Percentiles rank a stretch among this genome's conserved stretches.
phyloP scores from a whole-genome alignment of 2,113 vertebrate species.

The Lasiurus borealis region DNA sequence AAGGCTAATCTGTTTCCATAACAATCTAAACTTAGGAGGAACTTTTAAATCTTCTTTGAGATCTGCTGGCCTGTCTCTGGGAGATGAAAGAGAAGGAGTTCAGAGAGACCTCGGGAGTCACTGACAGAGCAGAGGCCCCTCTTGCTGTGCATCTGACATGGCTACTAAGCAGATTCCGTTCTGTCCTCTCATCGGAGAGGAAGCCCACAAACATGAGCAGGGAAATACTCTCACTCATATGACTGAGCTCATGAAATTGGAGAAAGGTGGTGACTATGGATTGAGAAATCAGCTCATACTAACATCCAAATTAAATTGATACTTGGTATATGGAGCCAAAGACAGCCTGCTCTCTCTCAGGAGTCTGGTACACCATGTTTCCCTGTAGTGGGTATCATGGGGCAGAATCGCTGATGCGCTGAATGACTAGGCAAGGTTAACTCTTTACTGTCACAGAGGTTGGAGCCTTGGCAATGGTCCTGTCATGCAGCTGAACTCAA shows the following conservation, averaged over 20 bases:
- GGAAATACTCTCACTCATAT: not conserved
- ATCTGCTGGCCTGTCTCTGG: not conserved
- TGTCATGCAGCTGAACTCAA: not conserved
- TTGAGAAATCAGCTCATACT: not conserved
- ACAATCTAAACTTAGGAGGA: not conserved
- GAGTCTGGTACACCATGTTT: too few species aligned
- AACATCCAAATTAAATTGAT: not conserved
- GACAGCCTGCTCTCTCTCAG: not conserved
- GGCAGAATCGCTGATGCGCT: not conserved
- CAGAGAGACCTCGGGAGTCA: not conserved
- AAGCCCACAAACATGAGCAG: not conserved
- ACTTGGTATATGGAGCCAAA: not conserved
- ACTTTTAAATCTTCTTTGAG: too few species aligned
- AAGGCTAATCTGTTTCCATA: not conserved
- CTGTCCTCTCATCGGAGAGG: not conserved
- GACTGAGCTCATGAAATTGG: not conserved
- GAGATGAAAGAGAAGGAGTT: not conserved
- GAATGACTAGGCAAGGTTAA: not conserved
- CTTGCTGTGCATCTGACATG: not conserved
- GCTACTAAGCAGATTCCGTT: not conserved
- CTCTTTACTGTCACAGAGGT: not conserved
- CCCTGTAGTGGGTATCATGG: fast-evolving
- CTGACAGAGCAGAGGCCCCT: not conserved
- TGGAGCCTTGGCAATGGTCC: not conserved
- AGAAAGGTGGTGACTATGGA: not conserved